Conservation (phyloP, 2,888 invertebrate genomes). For the Copidosoma aretas region DNA sequence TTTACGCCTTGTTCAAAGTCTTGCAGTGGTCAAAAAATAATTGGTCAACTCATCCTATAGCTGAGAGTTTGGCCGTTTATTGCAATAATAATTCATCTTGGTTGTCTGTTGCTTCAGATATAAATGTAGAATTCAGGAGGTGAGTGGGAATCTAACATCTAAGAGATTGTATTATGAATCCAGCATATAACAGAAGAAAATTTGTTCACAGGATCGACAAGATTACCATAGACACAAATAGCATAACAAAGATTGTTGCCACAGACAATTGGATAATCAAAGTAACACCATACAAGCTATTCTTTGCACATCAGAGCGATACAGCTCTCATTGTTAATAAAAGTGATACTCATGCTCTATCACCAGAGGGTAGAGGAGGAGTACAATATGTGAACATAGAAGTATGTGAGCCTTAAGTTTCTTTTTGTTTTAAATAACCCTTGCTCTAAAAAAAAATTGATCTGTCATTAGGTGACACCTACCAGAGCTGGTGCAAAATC, state of each 20-base stretch:
- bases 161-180: background rate
- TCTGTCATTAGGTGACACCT: constrained; percentile 66
- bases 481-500: constrained; percentile 67
- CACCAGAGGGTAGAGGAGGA: constrained; percentile 71
- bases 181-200: constrained; percentile 8
- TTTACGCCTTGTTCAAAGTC: constrained; percentile 65
- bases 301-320: constrained; percentile 81
- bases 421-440: background rate
- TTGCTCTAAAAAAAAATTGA: background rate
- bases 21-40: constrained; percentile 74
- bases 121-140: constrained; percentile 79
- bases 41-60: constrained; percentile 79
- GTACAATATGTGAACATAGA: constrained; percentile 85
- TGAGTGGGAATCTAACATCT: constrained; percentile 53
- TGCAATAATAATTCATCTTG: constrained; percentile 71
- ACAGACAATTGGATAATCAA: constrained; percentile 91
- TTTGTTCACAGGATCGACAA: constrained; percentile 73
- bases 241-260: constrained; percentile 74
- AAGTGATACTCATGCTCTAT: constrained; percentile 76
- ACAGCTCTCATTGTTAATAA: constrained; percentile 77
- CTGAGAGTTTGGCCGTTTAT: constrained; percentile 71
- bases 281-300: constrained; percentile 75
- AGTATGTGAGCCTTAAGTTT: constrained; percentile 53
- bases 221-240: constrained; percentile 73
- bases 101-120: constrained; percentile 73